These are phyloP conservation scores for Camponotus floridanus DNA, from an alignment of 1,140 invertebrate species.

Conservation along the genomic window DNA sequence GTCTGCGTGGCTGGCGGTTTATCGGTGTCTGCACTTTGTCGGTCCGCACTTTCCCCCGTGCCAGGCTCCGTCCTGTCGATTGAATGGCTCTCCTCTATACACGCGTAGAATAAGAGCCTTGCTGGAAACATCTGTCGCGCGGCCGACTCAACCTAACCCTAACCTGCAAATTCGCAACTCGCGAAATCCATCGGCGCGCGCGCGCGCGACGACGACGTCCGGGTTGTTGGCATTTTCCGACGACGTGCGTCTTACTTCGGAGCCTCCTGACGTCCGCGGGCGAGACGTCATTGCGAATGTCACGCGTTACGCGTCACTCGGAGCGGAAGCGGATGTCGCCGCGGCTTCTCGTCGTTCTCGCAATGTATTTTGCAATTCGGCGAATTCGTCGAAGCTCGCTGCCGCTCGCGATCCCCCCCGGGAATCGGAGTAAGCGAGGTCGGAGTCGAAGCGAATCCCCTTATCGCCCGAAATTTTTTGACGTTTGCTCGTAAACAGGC, in stretches of 20 bases:
- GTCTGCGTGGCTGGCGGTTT: slow-evolving; percentile 24
- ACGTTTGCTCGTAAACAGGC: background rate
- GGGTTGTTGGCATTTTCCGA: background rate
- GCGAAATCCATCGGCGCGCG: slow-evolving; percentile 3
- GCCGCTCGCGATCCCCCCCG: background rate
- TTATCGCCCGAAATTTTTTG: too few relatives aligned
- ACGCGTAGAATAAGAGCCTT: background rate
- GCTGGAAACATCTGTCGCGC: slow-evolving; percentile 68
- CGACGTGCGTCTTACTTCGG: slow-evolving; percentile 38
- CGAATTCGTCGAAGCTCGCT: too few relatives aligned
- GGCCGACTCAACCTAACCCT: slow-evolving; percentile 61
- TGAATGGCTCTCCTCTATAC: slow-evolving; percentile 35
- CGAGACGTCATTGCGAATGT: background rate
- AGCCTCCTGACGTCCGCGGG: background rate
- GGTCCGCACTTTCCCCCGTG: slow-evolving; percentile 50
- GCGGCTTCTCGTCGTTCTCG: too few relatives aligned
- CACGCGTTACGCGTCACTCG: background rate
- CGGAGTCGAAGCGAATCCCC: too few relatives aligned
- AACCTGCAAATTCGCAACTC: slow-evolving; percentile 59
- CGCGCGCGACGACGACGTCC: background rate
- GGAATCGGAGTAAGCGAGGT: too few relatives aligned
- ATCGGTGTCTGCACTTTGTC: slow-evolving; percentile 39
- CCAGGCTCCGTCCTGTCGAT: slow-evolving; percentile 15
- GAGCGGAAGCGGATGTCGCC: background rate
- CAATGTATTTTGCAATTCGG: too few relatives aligned